Evolutionary conservation across 2,888 invertebrate genomes (phyloP).

Genomic region (Spisula solida): DNA sequence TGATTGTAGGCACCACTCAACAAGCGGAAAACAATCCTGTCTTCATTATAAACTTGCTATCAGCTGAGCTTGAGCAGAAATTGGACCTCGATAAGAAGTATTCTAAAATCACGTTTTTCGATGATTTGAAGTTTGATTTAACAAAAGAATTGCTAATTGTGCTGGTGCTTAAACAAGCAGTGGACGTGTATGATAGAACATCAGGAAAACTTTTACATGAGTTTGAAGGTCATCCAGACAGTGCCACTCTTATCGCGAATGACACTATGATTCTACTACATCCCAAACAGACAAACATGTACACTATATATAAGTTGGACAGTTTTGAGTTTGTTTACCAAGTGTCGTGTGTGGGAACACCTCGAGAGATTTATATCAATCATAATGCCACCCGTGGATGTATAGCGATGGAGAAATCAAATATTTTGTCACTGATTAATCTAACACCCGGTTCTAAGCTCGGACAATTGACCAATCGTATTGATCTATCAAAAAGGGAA

Average conservation of each 20-base stretch:
- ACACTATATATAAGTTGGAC: conserved; percentile 59
- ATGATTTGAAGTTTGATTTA: conserved; percentile 72
- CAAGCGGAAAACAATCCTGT: conserved; percentile 75
- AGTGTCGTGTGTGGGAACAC: conserved; percentile 56
- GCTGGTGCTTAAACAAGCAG: conserved; percentile 63
- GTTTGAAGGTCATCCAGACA: conserved; percentile 70
- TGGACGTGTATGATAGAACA: conserved; percentile 68
- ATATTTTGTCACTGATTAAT: conserved; percentile 59
- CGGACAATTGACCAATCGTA: conserved; percentile 57
- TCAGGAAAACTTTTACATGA: conserved; percentile 71
- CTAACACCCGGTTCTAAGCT: conserved; percentile 54
- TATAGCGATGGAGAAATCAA: conserved; percentile 61
- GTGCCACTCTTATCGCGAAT: conserved; percentile 61
- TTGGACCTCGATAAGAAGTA: conserved; percentile 74
- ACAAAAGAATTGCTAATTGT: conserved; percentile 67
- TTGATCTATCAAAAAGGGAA: conserved; percentile 40
- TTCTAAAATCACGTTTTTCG: conserved; percentile 73
- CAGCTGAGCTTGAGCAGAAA: conserved; percentile 67
- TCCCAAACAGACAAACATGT: conserved; percentile 69
- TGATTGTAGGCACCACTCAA: conserved; percentile 72
- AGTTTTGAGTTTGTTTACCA: conserved; percentile 65
- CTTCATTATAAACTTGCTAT: conserved; percentile 71
- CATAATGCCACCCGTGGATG: conserved; percentile 37
- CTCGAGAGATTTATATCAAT: conserved; percentile 51
- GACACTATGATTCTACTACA: conserved; percentile 68